Evolutionary conservation across 2,113 vertebrate genomes (phyloP), one percentile per base, ranked within the genome.

Genomic region (Gulo gulo): DNA sequence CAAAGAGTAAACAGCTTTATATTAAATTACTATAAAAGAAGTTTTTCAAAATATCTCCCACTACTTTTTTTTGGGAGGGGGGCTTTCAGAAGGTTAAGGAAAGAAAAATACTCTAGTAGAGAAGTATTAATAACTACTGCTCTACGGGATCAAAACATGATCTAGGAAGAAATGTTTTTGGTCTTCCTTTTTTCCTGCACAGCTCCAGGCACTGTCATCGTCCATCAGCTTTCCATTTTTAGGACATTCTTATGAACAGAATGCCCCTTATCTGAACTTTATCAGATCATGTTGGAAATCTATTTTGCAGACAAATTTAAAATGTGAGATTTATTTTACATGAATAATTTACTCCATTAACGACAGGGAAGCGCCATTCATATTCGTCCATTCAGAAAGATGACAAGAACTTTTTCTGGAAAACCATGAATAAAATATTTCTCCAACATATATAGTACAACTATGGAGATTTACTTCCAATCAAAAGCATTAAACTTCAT

Each of bases 351-450:
- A 96, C 59, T 98, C 95, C 88, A 98, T 98, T 98, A 96, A 92
- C 81, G 97, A 97, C 98, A 99, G 98, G 26, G 98, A 99, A 99
- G 99, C 98, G 98, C 99, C 98, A 98, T 99, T 99, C 99, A 99
- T 98, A 98, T 97, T 98, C 84, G 97, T 79, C 69, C 97, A 98
- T 91, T 98, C 98, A 99, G 99, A 99, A 99, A 99, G 98, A 99
- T 99, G 98, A 98, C 98, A 97, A 73, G 97, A 92, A 83, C 26
- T 84, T 96, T 96, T 92, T 80, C 24, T 91, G 63, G 45, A 84
- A 96, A 97, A 80, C 26, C 59, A 91, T 45, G 12, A 90, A 69
- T 85, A 87, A 96, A 91, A 18, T 86, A 74, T 71, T 94, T 96
- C 61, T 97, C 69, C 45, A 90, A 81, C n/a, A 90, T 18, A 94